Evolutionary conservation across 2,113 vertebrate genomes (phyloP).

Genomic region (Saccopteryx bilineata): DNA sequence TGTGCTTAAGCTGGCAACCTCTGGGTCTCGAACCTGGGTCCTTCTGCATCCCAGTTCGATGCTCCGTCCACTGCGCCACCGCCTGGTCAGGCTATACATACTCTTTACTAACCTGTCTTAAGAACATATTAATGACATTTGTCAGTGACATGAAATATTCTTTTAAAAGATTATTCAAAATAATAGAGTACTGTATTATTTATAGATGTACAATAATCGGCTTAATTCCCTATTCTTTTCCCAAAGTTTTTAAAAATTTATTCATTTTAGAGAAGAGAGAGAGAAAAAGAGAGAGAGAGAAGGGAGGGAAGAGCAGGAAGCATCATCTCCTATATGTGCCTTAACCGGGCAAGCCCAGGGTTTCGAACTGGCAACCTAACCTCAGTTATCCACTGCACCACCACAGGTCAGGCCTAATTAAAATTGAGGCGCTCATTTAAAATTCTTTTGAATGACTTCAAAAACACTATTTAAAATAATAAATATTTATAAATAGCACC

Average conservation of each 20-base stretch:
- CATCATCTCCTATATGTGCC: too few species aligned
- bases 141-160: neutral
- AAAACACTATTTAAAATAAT: neutral
- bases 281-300: too few species aligned
- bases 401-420: neutral
- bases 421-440: neutral
- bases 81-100: neutral
- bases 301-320: too few species aligned
- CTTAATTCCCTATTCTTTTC: neutral
- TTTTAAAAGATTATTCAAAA: conserved; percentile 21
- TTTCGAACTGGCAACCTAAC: too few species aligned
- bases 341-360: too few species aligned
- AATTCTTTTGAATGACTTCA: neutral
- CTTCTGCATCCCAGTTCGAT: too few species aligned
- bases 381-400: too few species aligned
- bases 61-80: too few species aligned
- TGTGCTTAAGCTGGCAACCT: too few species aligned
- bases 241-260: neutral
- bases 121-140: neutral
- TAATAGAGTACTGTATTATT: neutral
- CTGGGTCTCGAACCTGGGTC: too few species aligned
- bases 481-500: neutral
- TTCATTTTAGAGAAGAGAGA: too few species aligned
- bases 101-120: neutral
- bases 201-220: neutral